These are phyloP conservation scores for Embiotoca jacksoni DNA, from an alignment of 2,113 vertebrate species.

Conservation along the genomic window DNA sequence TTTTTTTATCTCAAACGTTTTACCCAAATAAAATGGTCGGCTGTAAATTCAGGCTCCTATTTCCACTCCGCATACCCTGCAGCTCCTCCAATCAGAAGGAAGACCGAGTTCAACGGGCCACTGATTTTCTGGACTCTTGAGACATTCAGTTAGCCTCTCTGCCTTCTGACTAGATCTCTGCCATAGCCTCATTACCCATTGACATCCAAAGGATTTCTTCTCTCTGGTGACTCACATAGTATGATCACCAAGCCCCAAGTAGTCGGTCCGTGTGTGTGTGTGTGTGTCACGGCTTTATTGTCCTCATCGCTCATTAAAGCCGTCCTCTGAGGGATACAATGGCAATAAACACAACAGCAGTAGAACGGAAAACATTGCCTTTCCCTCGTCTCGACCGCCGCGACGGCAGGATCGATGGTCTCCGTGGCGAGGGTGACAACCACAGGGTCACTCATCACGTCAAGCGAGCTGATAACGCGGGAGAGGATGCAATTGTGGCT, in stretches of 20 bases:
- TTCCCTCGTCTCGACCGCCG: slow-evolving; percentile 23
- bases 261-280: slow-evolving; percentile 24
- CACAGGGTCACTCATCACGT: slow-evolving; percentile 69
- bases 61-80: not conserved
- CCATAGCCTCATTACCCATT: slow-evolving; percentile 70
- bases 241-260: slow-evolving; percentile 52
- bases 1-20: not conserved
- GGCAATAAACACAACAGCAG: slow-evolving; percentile 57
- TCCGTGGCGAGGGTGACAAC: slow-evolving; percentile 53
- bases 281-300: slow-evolving; percentile 66
- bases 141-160: slow-evolving; percentile 57
- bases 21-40: not conserved
- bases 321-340: slow-evolving; percentile 60
- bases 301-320: slow-evolving; percentile 73
- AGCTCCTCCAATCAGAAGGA: slow-evolving; percentile 5
- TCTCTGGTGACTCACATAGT: slow-evolving; percentile 62
- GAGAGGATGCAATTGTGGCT: slow-evolving; percentile 64
- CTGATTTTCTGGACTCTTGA: slow-evolving; percentile 41
- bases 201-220: slow-evolving; percentile 59
- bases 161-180: slow-evolving; percentile 52
- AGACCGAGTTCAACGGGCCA: slow-evolving; percentile 17
- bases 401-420: slow-evolving; percentile 63
- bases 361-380: slow-evolving; percentile 22
- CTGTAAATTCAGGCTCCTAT: not conserved
- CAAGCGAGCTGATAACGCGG: slow-evolving; percentile 60